Evolutionary conservation across 2,888 invertebrate genomes (phyloP), one percentile per base, ranked within the genome.

Genomic region (Drosophila maculinotata): DNA sequence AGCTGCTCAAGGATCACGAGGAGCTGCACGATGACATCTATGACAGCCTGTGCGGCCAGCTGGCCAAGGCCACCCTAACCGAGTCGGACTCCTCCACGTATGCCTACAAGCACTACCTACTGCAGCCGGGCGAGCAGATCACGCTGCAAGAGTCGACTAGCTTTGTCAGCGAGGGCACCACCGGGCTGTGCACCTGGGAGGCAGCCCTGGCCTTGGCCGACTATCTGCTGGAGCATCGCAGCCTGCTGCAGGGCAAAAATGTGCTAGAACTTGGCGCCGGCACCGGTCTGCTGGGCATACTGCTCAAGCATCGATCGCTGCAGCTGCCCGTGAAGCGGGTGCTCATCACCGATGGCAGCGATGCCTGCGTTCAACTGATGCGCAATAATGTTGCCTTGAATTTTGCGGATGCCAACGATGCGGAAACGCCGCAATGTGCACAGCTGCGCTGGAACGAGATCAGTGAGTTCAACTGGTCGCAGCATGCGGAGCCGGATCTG

Each of bases 111-210:
- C 96, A 96, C 90, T 96, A 95, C 89, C 63, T 85, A 1, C 54
- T 91, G 2, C 59, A 73, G 3, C 38, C 58, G 2, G 44, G 89
- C 30, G 86, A 90, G 28, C 84, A 92, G 30, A 90, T 96, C 28
- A 94, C 93, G 10, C 90, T 96, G 48, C 93, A 93, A 75, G 96
- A 96, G 91, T 95, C 94, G 59, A 93, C 92, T 56, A 94, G 93
- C 87, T 93, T 96, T 87, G 95, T 96, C 72, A 93, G 95, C 0
- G 93, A 95, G 90, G 96, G 96, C 25, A 96, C 96, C 15, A 97
- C 96, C 12, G 96, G 96, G 23, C 92, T 96, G 76, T 94, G 94
- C 75, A 95, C 94, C 79, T 96, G 96, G 96, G 95, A 96, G 94
- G 96, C 95, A 31, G 94, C 95, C 0, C 82, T 95, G 51, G 94